Evolutionary conservation across 2,888 invertebrate species (phyloP).

Genomic region (Crepidodera aurea): DNA sequence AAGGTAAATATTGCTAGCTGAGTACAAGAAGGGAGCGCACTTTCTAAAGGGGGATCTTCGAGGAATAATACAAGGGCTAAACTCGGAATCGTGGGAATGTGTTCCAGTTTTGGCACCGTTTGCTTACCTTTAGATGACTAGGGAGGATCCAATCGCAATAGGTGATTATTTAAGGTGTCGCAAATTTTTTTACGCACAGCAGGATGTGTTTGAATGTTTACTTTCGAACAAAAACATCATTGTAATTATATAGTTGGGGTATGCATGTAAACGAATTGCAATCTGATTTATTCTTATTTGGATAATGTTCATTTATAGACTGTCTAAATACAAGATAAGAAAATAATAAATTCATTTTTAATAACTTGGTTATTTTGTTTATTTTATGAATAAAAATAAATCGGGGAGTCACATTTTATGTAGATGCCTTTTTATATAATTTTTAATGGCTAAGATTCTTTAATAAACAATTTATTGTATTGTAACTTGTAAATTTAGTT

Average conservation of each 20-base stretch:
- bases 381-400: background rate
- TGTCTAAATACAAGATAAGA: background rate
- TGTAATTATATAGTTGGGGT: conserved; percentile 7
- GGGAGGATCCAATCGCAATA: conserved; percentile 23
- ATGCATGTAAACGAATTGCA: background rate
- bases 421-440: no score
- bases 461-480: no score
- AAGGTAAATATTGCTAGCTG: conserved; percentile 45
- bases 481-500: no score
- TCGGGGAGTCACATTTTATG: no score
- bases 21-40: conserved; percentile 43
- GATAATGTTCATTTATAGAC: background rate
- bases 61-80: conserved; percentile 29
- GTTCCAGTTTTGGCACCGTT: conserved; percentile 33
- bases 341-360: background rate
- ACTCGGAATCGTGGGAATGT: conserved; percentile 35
- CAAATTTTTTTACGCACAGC: conserved; percentile 23
- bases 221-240: conserved; percentile 21
- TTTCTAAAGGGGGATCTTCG: conserved; percentile 39
- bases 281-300: background rate
- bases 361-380: background rate
- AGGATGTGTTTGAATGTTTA: conserved; percentile 34
- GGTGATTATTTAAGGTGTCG: conserved; percentile 27
- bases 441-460: no score
- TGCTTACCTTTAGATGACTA: conserved; percentile 32